A percentile compares a stretch with the other conserved stretches of the same genome.
Evolutionary conservation across 2,797 vertebrate species (phyloP).

Genomic region (Hoplostethus mediterraneus): DNA sequence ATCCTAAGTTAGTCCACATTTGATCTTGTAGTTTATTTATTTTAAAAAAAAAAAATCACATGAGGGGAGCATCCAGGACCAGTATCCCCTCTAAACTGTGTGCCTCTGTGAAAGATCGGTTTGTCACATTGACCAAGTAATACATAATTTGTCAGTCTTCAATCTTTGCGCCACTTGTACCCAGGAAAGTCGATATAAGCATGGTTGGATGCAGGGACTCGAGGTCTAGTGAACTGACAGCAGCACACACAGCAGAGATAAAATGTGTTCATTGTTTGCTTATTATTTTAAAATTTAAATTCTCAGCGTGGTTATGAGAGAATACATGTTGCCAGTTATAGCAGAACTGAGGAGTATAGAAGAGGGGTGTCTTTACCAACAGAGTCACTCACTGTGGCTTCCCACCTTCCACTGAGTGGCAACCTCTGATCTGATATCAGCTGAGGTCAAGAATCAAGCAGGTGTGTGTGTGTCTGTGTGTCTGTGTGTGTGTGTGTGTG

Average conservation of each 20-base stretch:
- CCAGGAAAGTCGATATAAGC: conserved; percentile 15
- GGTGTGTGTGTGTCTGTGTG: conserved; percentile 48
- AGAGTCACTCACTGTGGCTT: conserved; percentile 42
- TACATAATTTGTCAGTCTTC: conserved; percentile 23
- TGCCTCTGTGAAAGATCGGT: conserved; percentile 23
- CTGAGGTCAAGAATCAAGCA: conserved; percentile 57
- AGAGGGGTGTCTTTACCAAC: conserved; percentile 36
- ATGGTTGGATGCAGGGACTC: background rate
- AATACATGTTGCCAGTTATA: conserved; percentile 2
- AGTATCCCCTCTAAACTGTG: background rate
- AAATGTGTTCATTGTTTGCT: conserved; percentile 18
- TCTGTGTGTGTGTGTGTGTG: conserved; percentile 18
- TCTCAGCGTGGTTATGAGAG: conserved; percentile 31
- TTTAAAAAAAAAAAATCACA: conserved; percentile 14
- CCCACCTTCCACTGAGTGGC: conserved; percentile 49
- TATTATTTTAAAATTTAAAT: conserved; percentile 48
- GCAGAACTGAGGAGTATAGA: background rate
- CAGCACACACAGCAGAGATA: no score
- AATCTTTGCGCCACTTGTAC: background rate
- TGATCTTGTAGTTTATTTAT: no score
- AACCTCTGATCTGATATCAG: conserved; percentile 68
- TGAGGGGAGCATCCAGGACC: background rate
- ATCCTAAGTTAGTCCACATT: no score
- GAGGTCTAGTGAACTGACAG: no score
- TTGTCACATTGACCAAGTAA: conserved; percentile 45